A percentile compares a stretch with the other conserved stretches of the same genome.
Evolutionary conservation across 2,113 vertebrate genomes (phyloP).

Genomic region (Burhinus oedicnemus): DNA sequence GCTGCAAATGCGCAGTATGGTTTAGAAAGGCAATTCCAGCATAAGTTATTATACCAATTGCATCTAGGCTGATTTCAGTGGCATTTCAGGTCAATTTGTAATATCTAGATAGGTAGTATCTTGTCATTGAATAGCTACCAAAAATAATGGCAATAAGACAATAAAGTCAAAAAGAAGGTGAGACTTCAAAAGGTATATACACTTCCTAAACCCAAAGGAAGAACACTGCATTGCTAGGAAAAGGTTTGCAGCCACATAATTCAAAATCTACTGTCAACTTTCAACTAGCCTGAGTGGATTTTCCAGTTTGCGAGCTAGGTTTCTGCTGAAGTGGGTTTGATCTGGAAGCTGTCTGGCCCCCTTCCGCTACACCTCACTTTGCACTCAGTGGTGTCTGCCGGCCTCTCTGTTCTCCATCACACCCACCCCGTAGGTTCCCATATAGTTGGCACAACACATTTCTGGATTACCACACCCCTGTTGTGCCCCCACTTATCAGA

Average conservation of each 20-base stretch:
- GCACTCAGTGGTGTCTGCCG: not conserved
- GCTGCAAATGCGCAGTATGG: not conserved
- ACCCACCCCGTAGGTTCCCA: not conserved
- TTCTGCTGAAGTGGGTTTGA: conserved; percentile 4
- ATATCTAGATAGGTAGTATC: not conserved
- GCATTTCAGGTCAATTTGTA: not conserved
- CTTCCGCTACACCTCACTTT: not conserved
- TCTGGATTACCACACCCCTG: not conserved
- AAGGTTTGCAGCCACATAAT: not conserved
- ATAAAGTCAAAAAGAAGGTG: not conserved
- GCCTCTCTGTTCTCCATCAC: not conserved
- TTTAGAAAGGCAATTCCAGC: not conserved
- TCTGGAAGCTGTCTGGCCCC: not conserved
- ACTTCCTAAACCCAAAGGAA: not conserved
- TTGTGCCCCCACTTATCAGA: not conserved
- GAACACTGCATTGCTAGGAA: not conserved
- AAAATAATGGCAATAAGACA: not conserved
- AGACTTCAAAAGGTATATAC: not conserved
- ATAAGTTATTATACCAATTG: not conserved
- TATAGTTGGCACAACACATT: not conserved
- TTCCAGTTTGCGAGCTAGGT: not conserved
- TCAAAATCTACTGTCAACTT: not conserved
- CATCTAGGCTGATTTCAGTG: not conserved
- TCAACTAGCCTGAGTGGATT: not conserved
- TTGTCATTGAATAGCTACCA: not conserved